Conservation (phyloP, 2,113 vertebrate genomes). For the Ancistrus triradiatus region DNA sequence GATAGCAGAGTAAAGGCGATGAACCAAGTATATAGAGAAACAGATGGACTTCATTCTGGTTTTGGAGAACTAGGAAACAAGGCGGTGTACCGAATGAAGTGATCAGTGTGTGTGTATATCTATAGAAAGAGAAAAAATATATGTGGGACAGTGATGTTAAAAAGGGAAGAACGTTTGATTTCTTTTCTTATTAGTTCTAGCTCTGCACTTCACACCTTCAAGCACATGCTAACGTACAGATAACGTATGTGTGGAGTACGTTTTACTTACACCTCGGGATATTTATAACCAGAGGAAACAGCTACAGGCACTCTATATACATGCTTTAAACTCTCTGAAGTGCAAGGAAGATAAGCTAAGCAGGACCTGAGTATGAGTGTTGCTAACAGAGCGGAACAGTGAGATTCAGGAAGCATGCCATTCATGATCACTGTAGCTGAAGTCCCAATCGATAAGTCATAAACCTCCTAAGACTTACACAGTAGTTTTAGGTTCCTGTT, state of each 20-base stretch:
- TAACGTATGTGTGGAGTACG: too few relatives aligned
- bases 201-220: not conserved
- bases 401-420: not conserved
- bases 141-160: too few relatives aligned
- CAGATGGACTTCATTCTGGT: too few relatives aligned
- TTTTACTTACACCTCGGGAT: constrained; percentile 6
- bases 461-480: not conserved
- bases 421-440: not conserved
- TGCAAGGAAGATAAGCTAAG: not conserved
- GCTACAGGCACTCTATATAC: not conserved
- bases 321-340: constrained; percentile 3
- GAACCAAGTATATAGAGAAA: too few relatives aligned
- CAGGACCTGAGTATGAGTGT: not conserved
- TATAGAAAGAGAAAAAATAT: too few relatives aligned
- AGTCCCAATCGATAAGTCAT: not conserved
- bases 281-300: constrained; percentile 13
- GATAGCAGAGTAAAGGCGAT: too few relatives aligned
- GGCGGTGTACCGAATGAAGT: too few relatives aligned
- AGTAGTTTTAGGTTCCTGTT: not conserved
- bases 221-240: constrained; percentile 2
- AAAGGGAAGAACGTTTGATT: too few relatives aligned
- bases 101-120: too few relatives aligned
- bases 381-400: not conserved
- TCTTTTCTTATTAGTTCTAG: not conserved
- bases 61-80: too few relatives aligned